Conservation (phyloP, 2,797 vertebrate species). For the Lepilemur septentrionalis region DNA sequence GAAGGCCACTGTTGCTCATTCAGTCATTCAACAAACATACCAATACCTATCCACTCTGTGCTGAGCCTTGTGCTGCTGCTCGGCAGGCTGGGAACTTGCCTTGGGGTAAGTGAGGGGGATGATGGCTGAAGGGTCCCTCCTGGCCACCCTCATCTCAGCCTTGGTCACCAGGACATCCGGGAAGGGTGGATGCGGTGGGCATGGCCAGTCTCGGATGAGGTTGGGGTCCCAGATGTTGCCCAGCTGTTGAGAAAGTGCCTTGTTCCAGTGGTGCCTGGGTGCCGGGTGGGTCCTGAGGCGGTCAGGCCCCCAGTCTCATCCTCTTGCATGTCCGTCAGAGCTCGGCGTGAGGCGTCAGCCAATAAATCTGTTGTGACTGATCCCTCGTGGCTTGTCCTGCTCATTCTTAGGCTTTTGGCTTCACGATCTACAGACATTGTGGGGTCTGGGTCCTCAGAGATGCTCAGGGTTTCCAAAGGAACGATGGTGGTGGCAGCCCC, state of each 20-base stretch:
- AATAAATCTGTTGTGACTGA: conserved; percentile 67
- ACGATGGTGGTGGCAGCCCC: background rate
- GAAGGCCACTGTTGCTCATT: fast-evolving
- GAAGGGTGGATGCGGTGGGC: background rate
- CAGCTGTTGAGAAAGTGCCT: conserved; percentile 78
- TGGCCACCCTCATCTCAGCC: background rate
- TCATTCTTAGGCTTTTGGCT: background rate
- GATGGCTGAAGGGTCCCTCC: background rate
- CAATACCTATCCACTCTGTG: background rate
- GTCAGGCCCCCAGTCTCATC: background rate
- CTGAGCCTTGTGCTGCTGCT: background rate
- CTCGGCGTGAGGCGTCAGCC: background rate
- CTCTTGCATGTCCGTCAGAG: background rate
- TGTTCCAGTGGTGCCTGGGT: conserved; percentile 33
- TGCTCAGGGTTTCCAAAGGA: background rate
- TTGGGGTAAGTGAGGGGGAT: background rate
- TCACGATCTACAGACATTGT: fast-evolving
- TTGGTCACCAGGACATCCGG: background rate
- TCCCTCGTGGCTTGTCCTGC: background rate
- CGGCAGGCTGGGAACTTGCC: background rate
- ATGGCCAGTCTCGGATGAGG: background rate
- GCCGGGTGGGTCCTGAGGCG: background rate
- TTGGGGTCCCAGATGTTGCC: background rate
- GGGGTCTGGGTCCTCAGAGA: background rate
- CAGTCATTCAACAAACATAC: conserved; percentile 14